phyloP scores from a whole-genome alignment of 1,140 invertebrate species.

The Drosophila dunni region DNA sequence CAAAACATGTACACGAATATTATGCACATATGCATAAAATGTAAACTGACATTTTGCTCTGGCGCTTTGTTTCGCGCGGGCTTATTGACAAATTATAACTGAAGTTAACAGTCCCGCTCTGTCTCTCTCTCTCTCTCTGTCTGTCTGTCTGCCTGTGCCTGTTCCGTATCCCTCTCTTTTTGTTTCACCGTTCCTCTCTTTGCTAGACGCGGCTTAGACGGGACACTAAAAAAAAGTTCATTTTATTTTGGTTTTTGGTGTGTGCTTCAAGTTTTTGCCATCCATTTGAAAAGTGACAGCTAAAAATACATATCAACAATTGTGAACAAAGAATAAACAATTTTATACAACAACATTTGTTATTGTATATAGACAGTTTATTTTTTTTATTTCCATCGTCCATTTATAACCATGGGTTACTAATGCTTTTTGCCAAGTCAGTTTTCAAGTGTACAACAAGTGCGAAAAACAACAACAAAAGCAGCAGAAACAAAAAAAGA shows the following conservation, averaged over 20 bases:
- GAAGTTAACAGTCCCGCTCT: slow-evolving; percentile 15
- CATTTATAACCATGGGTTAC: slow-evolving; percentile 7
- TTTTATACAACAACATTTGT: slow-evolving; percentile 27
- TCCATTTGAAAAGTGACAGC: slow-evolving; percentile 42
- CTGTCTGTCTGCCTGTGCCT: neutral
- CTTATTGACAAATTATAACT: slow-evolving; percentile 70
- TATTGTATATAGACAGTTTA: slow-evolving; percentile 4
- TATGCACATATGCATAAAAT: slow-evolving; percentile 35
- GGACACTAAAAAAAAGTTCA: slow-evolving; percentile 6
- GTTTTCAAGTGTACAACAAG: slow-evolving; percentile 28
- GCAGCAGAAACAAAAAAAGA: neutral
- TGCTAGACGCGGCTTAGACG: slow-evolving; percentile 31
- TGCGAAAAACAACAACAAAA: slow-evolving; percentile 19
- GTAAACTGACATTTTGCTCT: slow-evolving; percentile 72
- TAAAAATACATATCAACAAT: slow-evolving; percentile 40
- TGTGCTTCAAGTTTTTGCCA: slow-evolving; percentile 32
- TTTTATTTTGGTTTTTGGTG: slow-evolving; percentile 19
- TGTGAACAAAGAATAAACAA: slow-evolving; percentile 47
- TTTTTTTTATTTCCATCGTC: neutral
- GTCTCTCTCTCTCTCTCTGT: slow-evolving; percentile 1
- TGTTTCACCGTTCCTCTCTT: neutral
- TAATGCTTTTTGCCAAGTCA: slow-evolving; percentile 31
- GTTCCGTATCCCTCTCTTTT: neutral
- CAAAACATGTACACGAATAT: slow-evolving; percentile 14
- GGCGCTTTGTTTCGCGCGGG: slow-evolving; percentile 78